phyloP scores from a whole-genome alignment of 2,888 invertebrate species.

The Muschampia plurimacula region DNA sequence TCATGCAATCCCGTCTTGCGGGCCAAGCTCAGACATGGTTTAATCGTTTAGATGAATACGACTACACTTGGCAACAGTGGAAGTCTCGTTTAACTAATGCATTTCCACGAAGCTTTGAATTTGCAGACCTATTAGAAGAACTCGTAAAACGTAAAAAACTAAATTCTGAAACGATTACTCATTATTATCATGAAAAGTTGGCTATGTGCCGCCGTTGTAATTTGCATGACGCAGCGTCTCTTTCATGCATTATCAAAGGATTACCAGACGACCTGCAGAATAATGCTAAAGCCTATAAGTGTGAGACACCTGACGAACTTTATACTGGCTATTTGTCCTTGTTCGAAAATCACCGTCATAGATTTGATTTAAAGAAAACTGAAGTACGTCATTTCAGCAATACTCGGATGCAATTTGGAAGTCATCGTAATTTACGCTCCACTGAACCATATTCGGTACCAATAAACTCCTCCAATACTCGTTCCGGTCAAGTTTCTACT shows the following conservation, averaged over 20 bases:
- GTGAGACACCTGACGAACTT: not conserved
- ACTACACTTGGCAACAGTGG: not conserved
- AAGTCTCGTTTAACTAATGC: not conserved
- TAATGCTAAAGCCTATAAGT: not conserved
- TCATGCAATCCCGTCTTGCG: not conserved
- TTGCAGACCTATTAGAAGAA: not conserved
- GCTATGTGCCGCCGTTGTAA: not conserved
- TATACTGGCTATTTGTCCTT: not conserved
- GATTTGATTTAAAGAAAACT: no score
- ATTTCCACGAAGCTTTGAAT: not conserved
- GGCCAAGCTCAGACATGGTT: not conserved
- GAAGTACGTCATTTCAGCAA: no score
- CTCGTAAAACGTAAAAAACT: not conserved
- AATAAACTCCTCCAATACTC: no score
- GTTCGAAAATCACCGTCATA: not conserved
- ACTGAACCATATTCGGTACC: no score
- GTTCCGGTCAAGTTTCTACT: no score
- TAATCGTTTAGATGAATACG: not conserved
- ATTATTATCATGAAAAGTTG: not conserved
- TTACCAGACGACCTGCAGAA: not conserved
- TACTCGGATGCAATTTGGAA: no score
- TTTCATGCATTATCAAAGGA: not conserved
- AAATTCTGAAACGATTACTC: not conserved
- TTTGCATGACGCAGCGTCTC: not conserved
- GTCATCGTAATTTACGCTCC: no score